A percentile compares a stretch with the other conserved stretches of the same genome.
Evolutionary conservation across 2,113 vertebrate genomes (phyloP).

Genomic region (Osmerus eperlanus): DNA sequence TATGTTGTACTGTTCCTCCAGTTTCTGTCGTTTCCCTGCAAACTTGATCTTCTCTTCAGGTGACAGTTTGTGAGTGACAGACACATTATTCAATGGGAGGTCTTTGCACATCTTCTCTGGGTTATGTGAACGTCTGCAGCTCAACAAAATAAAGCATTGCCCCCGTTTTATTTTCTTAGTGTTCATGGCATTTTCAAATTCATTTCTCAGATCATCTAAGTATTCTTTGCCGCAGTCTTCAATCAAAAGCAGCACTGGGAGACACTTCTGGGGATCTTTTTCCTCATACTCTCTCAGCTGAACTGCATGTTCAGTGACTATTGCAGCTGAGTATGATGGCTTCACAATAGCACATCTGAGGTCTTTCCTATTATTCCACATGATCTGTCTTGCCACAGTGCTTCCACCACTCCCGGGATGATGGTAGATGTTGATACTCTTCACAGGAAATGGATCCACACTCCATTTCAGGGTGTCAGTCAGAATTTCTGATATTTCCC

Average conservation of each 20-base stretch:
- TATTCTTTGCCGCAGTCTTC: slow-evolving; percentile 80
- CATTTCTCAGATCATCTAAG: slow-evolving; percentile 67
- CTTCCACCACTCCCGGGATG: slow-evolving; percentile 85
- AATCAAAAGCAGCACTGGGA: slow-evolving; percentile 76
- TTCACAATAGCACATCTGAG: slow-evolving; percentile 77
- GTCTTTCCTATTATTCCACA: slow-evolving; percentile 76
- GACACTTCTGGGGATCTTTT: slow-evolving; percentile 60
- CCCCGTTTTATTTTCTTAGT: slow-evolving; percentile 55
- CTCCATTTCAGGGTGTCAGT: slow-evolving; percentile 41
- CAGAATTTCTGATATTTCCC: slow-evolving; percentile 57
- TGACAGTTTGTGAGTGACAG: slow-evolving; percentile 78
- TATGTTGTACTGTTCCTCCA: slow-evolving; percentile 56
- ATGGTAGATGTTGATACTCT: slow-evolving; percentile 77
- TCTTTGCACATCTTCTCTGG: slow-evolving; percentile 69
- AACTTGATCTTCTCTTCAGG: slow-evolving; percentile 71
- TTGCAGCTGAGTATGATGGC: slow-evolving; percentile 49
- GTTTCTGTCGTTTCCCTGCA: slow-evolving; percentile 54
- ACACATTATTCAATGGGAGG: slow-evolving; percentile 70
- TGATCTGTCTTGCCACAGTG: slow-evolving; percentile 77
- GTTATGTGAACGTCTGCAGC: slow-evolving; percentile 71
- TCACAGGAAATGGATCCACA: slow-evolving; percentile 52
- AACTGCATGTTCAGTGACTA: slow-evolving; percentile 70
- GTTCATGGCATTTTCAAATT: slow-evolving; percentile 64
- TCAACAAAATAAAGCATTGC: slow-evolving; percentile 75
- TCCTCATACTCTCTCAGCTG: slow-evolving; percentile 77